These are phyloP conservation scores for Clarias macrocephalus DNA, from an alignment of 2,113 vertebrate genomes.

Conservation along the genomic window DNA sequence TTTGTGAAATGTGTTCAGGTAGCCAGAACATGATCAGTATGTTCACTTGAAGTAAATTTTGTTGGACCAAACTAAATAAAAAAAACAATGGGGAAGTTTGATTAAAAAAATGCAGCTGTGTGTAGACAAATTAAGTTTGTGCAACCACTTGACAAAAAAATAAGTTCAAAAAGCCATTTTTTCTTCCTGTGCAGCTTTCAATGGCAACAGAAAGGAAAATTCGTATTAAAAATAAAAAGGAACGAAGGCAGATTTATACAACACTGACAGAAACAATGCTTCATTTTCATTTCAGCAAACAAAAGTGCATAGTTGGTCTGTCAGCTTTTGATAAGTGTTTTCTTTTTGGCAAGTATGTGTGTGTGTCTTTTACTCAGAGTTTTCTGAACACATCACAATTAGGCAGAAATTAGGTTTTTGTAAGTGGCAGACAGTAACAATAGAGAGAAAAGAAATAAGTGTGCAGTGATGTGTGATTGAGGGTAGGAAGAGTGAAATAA, in stretches of 20 bases:
- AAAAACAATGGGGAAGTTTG: not conserved
- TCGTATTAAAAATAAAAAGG: not conserved
- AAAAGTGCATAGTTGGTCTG: not conserved
- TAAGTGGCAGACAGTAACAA: slow-evolving; percentile 1
- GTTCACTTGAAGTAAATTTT: not conserved
- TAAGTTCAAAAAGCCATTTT: not conserved
- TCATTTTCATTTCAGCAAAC: slow-evolving; percentile 8
- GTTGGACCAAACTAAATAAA: not conserved
- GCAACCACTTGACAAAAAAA: not conserved
- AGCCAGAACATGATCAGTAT: not conserved
- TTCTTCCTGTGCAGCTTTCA: not conserved
- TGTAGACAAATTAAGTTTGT: not conserved
- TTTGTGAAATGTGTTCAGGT: not conserved
- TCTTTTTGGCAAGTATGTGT: slow-evolving; percentile 2
- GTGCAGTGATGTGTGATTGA: not conserved
- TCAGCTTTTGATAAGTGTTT: slow-evolving; percentile 27
- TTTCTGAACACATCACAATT: slow-evolving; percentile 8
- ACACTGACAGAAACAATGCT: not conserved
- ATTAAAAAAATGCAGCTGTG: not conserved
- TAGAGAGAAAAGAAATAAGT: slow-evolving; percentile 2
- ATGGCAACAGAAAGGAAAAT: not conserved
- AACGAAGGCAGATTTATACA: no score
- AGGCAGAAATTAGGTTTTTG: not conserved
- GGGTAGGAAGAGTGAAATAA: not conserved
- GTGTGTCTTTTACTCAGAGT: slow-evolving; percentile 9